phyloP scores from a whole-genome alignment of 2,113 vertebrate genomes.

The Seriola rivoliana region DNA sequence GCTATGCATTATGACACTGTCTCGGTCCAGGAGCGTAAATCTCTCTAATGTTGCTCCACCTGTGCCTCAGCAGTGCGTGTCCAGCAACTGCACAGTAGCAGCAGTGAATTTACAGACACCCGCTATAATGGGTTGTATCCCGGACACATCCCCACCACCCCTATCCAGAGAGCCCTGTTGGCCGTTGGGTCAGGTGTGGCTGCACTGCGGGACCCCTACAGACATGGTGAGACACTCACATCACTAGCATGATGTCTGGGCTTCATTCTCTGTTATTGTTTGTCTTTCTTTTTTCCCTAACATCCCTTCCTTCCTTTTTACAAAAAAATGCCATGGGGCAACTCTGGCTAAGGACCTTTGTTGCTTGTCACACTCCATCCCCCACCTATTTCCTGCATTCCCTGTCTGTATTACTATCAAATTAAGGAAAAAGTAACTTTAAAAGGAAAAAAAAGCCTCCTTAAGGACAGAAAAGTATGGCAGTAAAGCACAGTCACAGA shows the following conservation, averaged over 20 bases:
- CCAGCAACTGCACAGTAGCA: conserved; percentile 47
- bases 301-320: neutral
- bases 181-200: conserved; percentile 90
- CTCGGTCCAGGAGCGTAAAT: neutral
- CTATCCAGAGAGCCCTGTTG: conserved; percentile 90
- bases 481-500: neutral
- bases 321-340: neutral
- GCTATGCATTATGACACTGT: neutral
- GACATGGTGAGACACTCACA: conserved; percentile 89
- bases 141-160: conserved; percentile 89
- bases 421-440: neutral
- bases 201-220: conserved; percentile 91
- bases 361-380: neutral
- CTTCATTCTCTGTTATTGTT: neutral
- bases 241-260: neutral
- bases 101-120: conserved; percentile 23
- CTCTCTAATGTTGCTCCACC: neutral
- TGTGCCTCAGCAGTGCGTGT: conserved; percentile 38
- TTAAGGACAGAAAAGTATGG: neutral
- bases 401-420: neutral
- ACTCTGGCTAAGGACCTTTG: neutral
- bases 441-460: neutral
- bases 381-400: neutral
- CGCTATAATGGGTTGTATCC: conserved; percentile 84
- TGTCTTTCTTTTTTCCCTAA: neutral